Conservation (phyloP, 1,140 invertebrate species). For the Drosophila guanche region DNA sequence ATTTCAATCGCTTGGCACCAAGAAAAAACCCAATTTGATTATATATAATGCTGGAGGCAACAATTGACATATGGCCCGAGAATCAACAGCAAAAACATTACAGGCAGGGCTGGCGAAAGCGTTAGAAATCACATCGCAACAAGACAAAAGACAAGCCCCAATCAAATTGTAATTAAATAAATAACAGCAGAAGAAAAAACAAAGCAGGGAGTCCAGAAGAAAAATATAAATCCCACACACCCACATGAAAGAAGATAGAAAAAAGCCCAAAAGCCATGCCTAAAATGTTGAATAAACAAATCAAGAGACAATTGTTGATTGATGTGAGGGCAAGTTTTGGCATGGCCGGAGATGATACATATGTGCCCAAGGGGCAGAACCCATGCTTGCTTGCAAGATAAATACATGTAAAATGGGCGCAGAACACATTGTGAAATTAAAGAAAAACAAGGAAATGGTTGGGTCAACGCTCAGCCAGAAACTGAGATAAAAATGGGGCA, state of each 20-base stretch:
- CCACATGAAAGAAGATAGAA: neutral
- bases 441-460: conserved; percentile 36
- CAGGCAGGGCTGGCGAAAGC: conserved; percentile 24
- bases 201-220: conserved; percentile 3
- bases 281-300: conserved; percentile 73
- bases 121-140: conserved; percentile 16
- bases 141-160: conserved; percentile 59
- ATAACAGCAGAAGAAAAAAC: conserved; percentile 33
- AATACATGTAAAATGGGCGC: conserved; percentile 17
- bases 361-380: conserved; percentile 11
- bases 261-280: conserved; percentile 33
- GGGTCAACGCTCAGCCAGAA: conserved; percentile 7
- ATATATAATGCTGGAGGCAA: conserved; percentile 48
- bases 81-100: conserved; percentile 4
- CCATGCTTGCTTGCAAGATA: conserved; percentile 33
- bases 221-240: neutral
- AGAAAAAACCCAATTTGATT: conserved; percentile 62
- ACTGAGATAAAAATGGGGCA: neutral
- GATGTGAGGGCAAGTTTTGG: conserved; percentile 37
- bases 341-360: conserved; percentile 1
- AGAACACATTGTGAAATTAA: conserved; percentile 37
- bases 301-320: conserved; percentile 52
- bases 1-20: conserved; percentile 36
- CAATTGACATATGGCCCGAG: conserved; percentile 39
- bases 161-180: conserved; percentile 77